A percentile compares a stretch with the other conserved stretches of the same genome.
phyloP scores from a whole-genome alignment of 2,888 invertebrate genomes.

The Drosophila picticornis region DNA sequence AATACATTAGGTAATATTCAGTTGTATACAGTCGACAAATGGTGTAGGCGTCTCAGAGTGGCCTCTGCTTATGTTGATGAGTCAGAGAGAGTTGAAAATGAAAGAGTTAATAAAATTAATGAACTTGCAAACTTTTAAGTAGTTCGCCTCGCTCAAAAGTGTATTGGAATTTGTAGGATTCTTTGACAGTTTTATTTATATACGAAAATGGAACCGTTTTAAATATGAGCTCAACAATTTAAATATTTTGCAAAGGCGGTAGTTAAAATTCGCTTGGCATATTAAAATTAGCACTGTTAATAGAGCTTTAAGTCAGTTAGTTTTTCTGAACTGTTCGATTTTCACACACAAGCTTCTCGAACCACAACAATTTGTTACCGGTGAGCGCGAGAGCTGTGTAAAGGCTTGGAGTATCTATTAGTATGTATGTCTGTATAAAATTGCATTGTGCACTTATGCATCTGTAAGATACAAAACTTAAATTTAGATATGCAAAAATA shows the following conservation, averaged over 20 bases:
- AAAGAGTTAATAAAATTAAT: constrained; percentile 41
- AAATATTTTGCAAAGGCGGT: neutral
- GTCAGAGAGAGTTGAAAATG: constrained; percentile 33
- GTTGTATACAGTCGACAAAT: constrained; percentile 29
- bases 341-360: constrained; percentile 3
- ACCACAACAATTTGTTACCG: constrained; percentile 3
- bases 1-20: constrained; percentile 51
- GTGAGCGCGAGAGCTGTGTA: neutral
- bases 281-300: neutral
- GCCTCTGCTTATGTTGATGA: constrained; percentile 8
- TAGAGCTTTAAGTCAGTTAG: neutral
- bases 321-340: neutral
- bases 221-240: neutral
- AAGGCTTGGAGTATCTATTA: constrained; percentile 2
- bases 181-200: neutral
- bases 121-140: constrained; percentile 3
- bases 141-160: neutral
- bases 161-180: neutral
- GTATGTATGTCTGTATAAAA: neutral
- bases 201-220: neutral
- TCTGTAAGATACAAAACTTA: constrained; percentile 49
- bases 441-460: constrained; percentile 14
- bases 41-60: constrained; percentile 48
- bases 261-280: neutral
- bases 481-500: constrained; percentile 74